phyloP scores from a whole-genome alignment of 2,797 vertebrate species.

The Scyliorhinus canicula region DNA sequence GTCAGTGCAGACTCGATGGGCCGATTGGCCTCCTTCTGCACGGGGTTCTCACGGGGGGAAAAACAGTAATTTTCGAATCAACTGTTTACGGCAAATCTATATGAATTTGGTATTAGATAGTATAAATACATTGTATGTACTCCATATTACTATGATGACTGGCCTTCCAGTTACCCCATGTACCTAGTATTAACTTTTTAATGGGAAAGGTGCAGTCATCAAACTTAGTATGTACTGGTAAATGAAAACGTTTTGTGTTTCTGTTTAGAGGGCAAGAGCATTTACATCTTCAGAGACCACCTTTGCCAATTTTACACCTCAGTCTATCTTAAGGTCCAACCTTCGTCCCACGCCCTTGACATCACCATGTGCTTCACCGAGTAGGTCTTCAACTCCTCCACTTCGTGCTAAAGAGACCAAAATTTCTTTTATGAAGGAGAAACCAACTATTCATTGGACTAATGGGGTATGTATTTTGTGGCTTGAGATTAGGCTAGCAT shows the following conservation, averaged over 20 bases:
- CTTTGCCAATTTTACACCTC: slow-evolving; percentile 80
- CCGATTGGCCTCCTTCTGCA: too few species aligned
- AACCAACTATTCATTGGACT: slow-evolving; percentile 60
- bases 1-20: too few species aligned
- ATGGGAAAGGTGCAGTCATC: neutral
- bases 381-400: slow-evolving; percentile 77
- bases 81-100: neutral
- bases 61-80: neutral
- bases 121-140: neutral
- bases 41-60: too few species aligned
- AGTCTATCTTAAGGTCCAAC: slow-evolving; percentile 86
- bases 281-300: slow-evolving; percentile 66
- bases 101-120: neutral
- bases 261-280: slow-evolving; percentile 75
- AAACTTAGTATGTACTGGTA: neutral
- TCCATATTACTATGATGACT: neutral
- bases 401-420: slow-evolving; percentile 74
- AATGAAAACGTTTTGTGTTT: slow-evolving; percentile 1
- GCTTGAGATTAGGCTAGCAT: neutral
- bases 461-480: slow-evolving; percentile 62
- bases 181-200: neutral
- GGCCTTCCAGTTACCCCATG: neutral
- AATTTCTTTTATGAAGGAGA: slow-evolving; percentile 80
- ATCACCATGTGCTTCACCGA: slow-evolving; percentile 81
- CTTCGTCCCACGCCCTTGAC: slow-evolving; percentile 77